Base-by-base conservation (phyloP, 2,113 vertebrate genomes). In the Cynocephalus volans region DNA sequence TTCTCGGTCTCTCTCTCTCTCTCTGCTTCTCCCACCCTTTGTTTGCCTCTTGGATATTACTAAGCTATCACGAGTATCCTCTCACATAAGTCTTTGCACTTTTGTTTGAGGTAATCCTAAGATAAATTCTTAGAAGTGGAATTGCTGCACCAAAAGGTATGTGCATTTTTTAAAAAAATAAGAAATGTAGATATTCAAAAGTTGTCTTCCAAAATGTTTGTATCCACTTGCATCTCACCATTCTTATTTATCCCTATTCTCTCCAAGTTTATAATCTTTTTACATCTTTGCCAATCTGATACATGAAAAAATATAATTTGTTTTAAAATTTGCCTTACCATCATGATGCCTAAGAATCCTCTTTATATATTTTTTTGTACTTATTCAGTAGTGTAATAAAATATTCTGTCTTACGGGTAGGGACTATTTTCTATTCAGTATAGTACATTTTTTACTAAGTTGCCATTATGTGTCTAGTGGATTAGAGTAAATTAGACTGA, bases 391-490 rank as follows among this genome's bases (percentile, higher is more conserved):
- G 15, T 48, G 9, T 21, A 80, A 70, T n/a, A 76, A 76, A 69
- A 52, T 88, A 84, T 80, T 80, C 41, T 85, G 4, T 89, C 56
- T 72, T 88, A 28, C 23, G 45, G 23, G 33, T 52, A 77, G 28
- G 8, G 21, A 82, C 50, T 65, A 65, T 64, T 96, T 97, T 86
- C 36, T 92, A 52, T 82, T 91, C 19, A 88, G 75, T 58, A 81
- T 3, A 87, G 54, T 89, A 95, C 82, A 89, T 90, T 69, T 75
- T 75, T 94, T 93, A 62, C 28, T 70, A 88, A 96, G 65, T 13
- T 73, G 18, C 41, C 60, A 88, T 81, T 84, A 45, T 5, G 13
- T 62, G 23, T 88, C 70, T 95, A 95, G 12, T 75, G 95, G 31
- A 79, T 65, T 87, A 87, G 48, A 76, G 10, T 82, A 45, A 95